A percentile compares a stretch with the other conserved stretches of the same genome.
phyloP scores from a whole-genome alignment of 2,797 vertebrate genomes.

The Lerista edwardsae region DNA sequence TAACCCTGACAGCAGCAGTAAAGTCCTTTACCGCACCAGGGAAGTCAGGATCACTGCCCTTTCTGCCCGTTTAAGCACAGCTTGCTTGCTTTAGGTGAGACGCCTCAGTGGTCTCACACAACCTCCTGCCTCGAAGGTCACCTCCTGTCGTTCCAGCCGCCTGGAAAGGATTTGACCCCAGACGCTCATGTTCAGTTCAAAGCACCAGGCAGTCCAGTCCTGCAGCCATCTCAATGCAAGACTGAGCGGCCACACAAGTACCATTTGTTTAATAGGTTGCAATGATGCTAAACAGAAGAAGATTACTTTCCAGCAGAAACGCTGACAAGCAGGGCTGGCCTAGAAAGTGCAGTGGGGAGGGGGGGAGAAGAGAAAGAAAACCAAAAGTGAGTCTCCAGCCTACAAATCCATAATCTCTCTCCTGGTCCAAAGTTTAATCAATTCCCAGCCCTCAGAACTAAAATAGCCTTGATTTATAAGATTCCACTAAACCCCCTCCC shows the following conservation, averaged over 20 bases:
- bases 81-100: background rate
- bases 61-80: background rate
- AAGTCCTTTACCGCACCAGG: background rate
- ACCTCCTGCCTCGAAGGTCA: background rate
- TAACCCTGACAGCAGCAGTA: no score
- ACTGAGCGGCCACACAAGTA: fast-evolving
- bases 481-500: background rate
- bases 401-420: background rate
- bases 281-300: background rate
- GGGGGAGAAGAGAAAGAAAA: background rate
- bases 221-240: background rate
- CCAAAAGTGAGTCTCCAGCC: background rate
- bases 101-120: background rate
- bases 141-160: background rate
- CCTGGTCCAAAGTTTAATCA: background rate
- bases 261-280: background rate
- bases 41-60: background rate
- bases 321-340: conserved; percentile 39
- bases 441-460: conserved; percentile 14
- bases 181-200: background rate
- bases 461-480: conserved; percentile 36
- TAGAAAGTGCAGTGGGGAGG: background rate
- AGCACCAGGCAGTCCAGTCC: background rate
- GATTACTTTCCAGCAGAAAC: conserved; percentile 54
- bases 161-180: background rate